Evolutionary conservation across 2,797 vertebrate genomes (phyloP).

Genomic region (Hydrolagus colliei): DNA sequence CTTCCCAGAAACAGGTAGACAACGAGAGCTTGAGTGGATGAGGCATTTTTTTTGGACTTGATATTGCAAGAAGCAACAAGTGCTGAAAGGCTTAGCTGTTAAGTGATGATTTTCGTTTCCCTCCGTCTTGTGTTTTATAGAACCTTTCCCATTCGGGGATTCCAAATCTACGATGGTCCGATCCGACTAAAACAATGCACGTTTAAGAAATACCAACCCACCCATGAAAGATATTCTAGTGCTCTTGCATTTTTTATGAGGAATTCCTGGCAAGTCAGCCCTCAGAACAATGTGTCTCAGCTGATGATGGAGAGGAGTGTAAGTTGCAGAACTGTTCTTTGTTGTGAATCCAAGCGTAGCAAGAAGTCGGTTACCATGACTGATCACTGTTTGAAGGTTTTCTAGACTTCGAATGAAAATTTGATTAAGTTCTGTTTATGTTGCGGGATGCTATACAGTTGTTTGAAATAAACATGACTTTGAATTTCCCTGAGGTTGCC

Average conservation of each 20-base stretch:
- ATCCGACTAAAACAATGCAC: slow-evolving; percentile 45
- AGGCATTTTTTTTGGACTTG: not conserved
- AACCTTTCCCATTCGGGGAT: slow-evolving; percentile 45
- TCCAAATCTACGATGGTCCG: slow-evolving; percentile 50
- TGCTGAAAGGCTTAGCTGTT: too few species aligned
- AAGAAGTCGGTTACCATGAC: not conserved
- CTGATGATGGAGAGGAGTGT: slow-evolving; percentile 48
- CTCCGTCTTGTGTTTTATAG: slow-evolving; percentile 31
- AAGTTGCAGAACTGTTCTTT: slow-evolving; percentile 34
- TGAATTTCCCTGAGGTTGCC: too few species aligned
- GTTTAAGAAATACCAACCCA: slow-evolving; percentile 46
- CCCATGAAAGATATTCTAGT: slow-evolving; percentile 43
- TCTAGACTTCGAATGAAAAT: too few species aligned
- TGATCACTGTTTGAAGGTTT: too few species aligned
- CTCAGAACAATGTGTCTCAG: slow-evolving; percentile 45
- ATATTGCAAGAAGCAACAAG: not conserved
- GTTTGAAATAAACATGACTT: too few species aligned
- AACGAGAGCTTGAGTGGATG: not conserved
- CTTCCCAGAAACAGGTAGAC: slow-evolving; percentile 51
- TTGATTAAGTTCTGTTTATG: too few species aligned
- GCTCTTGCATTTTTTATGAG: slow-evolving; percentile 47
- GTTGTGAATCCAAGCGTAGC: too few species aligned
- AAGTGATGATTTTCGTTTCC: not conserved
- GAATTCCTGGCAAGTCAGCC: slow-evolving; percentile 49
- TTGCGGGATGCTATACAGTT: too few species aligned